Base-by-base conservation (phyloP, 2,797 vertebrate genomes). In the Squalus acanthias region DNA sequence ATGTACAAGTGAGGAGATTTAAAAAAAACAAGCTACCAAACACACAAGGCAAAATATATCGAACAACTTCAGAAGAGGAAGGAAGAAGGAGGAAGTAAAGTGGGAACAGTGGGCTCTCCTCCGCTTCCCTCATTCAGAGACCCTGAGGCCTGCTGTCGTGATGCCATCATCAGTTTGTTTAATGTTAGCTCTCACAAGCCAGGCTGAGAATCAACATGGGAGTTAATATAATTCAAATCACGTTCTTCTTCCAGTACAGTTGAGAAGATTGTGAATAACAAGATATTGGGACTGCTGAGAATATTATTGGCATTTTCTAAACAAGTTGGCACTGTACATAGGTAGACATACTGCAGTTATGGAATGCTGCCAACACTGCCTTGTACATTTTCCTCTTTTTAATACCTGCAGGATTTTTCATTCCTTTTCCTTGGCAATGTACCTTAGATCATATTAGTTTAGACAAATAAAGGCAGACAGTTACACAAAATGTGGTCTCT, bases 341-440 rank as follows among this genome's bases (percentile, higher is more conserved):
- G 63, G 17, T 39, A 39, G 89, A 93, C 17, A 67, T 9, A 39
- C n/a, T 20, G 29, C 33, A 67, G 63, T 67, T 67, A 93, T 93
- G 91, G 60, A 93, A 67, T n/a, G 17, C 9, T 17, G 67, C 91
- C 63, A 93, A 67, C n/a, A 67, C 91, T 67, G 63, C 17, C 26
- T 33, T 63, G 29, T n/a, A 13, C 29, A 15, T 15, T 33, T 33
- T 60, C 12, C 60, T 17, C 65, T 39, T 67, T 20, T 20, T 53
- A 67, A 67, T 39, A 67, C 10, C 69, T 96, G 96, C 96, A 13
- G 94, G 29, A 93, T 96, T 96, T 29, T 95, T 39, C 96, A 46
- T 94, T 33, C 17, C 92, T 79, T 96, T 97, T 96, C 8, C 33
- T 96, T 96, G 70, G 96, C 96, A 97, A 96, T 96, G 94, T 95